Conservation (phyloP, 2,797 vertebrate species). For the Cossypha heuglini region DNA sequence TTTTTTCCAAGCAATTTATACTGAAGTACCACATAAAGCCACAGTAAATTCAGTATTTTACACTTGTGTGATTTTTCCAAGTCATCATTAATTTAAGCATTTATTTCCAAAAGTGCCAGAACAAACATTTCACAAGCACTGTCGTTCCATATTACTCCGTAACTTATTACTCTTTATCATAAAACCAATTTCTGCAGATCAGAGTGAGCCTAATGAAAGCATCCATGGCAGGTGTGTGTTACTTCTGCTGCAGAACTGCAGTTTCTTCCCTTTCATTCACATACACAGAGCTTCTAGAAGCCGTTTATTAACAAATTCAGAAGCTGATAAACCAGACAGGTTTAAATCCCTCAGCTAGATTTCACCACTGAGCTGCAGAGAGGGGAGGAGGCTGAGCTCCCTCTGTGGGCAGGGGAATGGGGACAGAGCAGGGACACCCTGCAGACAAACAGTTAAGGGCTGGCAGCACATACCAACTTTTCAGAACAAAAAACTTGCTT, state of each 20-base stretch:
- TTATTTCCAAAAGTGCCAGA: background rate
- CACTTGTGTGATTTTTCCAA: background rate
- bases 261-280: background rate
- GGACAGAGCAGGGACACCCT: background rate
- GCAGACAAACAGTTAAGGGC: background rate
- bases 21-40: background rate
- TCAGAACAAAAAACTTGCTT: background rate
- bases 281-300: background rate
- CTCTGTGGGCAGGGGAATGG: background rate
- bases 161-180: background rate
- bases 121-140: background rate
- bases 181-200: background rate
- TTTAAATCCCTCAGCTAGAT: background rate
- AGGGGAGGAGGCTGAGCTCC: background rate
- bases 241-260: background rate
- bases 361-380: rapidly evolving
- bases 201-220: background rate
- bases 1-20: background rate
- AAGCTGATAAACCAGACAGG: background rate
- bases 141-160: rapidly evolving
- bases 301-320: background rate
- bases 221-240: rapidly evolving
- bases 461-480: background rate
- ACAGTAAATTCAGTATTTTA: background rate
- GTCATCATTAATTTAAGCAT: background rate